Evolutionary conservation across 1,140 invertebrate species (phyloP).

Genomic region (Semibalanus balanoides): DNA sequence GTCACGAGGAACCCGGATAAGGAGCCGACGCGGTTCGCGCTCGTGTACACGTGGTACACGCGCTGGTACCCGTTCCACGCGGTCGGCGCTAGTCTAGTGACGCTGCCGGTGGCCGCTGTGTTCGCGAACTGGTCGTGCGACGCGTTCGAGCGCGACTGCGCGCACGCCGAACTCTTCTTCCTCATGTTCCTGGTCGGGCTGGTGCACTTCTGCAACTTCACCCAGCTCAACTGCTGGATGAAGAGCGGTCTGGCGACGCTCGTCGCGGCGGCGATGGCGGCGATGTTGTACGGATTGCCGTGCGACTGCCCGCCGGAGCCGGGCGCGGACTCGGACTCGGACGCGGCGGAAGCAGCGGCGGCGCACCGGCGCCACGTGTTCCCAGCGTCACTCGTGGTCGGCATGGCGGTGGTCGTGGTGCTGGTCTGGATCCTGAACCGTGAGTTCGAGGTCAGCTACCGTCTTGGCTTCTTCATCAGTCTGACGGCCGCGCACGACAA

Average conservation of each 20-base stretch:
- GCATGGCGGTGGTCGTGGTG: constrained; percentile 61
- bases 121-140: constrained; percentile 58
- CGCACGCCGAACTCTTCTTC: constrained; percentile 36
- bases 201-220: constrained; percentile 85
- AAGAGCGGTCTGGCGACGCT: constrained; percentile 64
- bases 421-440: constrained; percentile 82
- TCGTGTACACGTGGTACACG: constrained; percentile 19
- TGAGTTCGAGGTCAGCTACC: constrained; percentile 87
- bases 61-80: constrained; percentile 80
- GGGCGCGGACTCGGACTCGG: constrained; percentile 81
- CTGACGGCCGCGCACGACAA: constrained; percentile 73
- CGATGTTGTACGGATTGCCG: constrained; percentile 74
- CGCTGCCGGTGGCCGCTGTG: constrained; percentile 67
- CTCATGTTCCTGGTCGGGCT: constrained; percentile 56
- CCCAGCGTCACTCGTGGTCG: constrained; percentile 36
- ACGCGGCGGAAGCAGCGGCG: constrained; percentile 83
- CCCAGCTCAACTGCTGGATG: constrained; percentile 85
- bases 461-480: constrained; percentile 83
- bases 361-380: constrained; percentile 62
- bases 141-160: constrained; percentile 25
- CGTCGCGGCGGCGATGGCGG: constrained; percentile 39
- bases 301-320: constrained; percentile 81
- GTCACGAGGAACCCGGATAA: constrained; percentile 22
- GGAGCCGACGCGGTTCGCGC: background rate
- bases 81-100: constrained; percentile 64